Conservation (phyloP, 2,113 vertebrate genomes). For the Sylvilagus bachmani region DNA sequence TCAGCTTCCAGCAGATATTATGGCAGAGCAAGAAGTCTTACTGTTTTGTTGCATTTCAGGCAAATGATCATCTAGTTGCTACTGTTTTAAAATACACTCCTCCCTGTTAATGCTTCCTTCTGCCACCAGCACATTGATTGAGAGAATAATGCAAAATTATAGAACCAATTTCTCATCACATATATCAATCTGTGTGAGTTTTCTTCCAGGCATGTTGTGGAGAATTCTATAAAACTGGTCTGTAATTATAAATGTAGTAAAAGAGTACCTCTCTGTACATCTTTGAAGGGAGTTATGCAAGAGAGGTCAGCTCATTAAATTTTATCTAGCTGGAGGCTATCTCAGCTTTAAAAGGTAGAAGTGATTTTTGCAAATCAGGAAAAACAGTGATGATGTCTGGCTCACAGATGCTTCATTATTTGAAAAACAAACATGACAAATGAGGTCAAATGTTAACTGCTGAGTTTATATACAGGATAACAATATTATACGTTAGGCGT, state of each 20-base stretch:
- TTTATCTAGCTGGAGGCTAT: conserved; percentile 47
- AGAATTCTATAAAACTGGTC: conserved; percentile 61
- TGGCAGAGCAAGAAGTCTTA: neutral
- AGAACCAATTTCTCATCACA: conserved; percentile 54
- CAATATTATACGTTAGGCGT: neutral
- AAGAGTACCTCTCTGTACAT: conserved; percentile 29
- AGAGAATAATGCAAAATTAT: conserved; percentile 33
- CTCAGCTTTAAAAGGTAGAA: conserved; percentile 52
- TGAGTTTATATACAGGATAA: conserved; percentile 41
- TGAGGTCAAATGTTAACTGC: conserved; percentile 64
- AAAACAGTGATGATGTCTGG: conserved; percentile 45
- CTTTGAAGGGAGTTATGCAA: conserved; percentile 56
- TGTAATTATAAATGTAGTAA: conserved; percentile 63
- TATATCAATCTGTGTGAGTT: conserved; percentile 21
- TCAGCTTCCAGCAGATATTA: neutral
- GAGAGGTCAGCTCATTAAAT: conserved; percentile 73
- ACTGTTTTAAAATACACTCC: neutral
- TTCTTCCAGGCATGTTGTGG: conserved; percentile 52
- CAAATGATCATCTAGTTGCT: neutral
- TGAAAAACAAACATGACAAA: conserved; percentile 62
- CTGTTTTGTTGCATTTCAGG: neutral
- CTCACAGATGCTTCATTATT: conserved; percentile 50
- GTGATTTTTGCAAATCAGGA: conserved; percentile 54
- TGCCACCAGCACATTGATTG: neutral
- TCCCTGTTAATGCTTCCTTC: neutral